These are phyloP conservation scores for Tetheella fluctuosa DNA, from an alignment of 2,888 invertebrate genomes.

Conservation along the genomic window DNA sequence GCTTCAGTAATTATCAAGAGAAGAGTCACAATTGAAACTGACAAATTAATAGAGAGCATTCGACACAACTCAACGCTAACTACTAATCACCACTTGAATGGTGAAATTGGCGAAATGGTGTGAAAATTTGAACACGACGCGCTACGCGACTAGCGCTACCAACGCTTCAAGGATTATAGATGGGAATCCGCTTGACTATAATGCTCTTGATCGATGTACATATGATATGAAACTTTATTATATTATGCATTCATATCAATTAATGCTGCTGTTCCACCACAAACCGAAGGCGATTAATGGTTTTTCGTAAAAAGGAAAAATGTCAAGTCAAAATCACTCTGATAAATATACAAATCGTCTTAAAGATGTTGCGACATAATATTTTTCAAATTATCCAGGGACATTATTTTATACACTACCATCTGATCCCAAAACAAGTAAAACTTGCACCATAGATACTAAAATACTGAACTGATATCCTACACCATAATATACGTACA, in stretches of 20 bases:
- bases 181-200: slow-evolving; percentile 11
- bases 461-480: no score
- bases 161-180: slow-evolving; percentile 11
- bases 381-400: no score
- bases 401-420: no score
- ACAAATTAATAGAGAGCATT: slow-evolving; percentile 70
- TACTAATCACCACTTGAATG: slow-evolving; percentile 67
- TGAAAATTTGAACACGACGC: slow-evolving; percentile 52
- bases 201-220: slow-evolving; percentile 8
- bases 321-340: no score
- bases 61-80: slow-evolving; percentile 44
- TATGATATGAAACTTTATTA: background rate
- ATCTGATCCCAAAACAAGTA: no score
- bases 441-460: no score
- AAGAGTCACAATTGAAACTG: slow-evolving; percentile 61
- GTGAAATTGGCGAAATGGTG: slow-evolving; percentile 65
- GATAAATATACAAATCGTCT: no score
- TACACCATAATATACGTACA: no score
- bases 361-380: no score
- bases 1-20: slow-evolving; percentile 56
- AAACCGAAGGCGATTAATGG: no score
- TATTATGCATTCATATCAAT: background rate
- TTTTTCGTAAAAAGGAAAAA: no score
- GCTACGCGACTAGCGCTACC: slow-evolving; percentile 10
- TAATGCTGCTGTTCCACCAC: background rate